A percentile compares a stretch with the other conserved stretches of the same genome.
Evolutionary conservation across 2,888 invertebrate species (phyloP).

Genomic region (Automeris io): DNA sequence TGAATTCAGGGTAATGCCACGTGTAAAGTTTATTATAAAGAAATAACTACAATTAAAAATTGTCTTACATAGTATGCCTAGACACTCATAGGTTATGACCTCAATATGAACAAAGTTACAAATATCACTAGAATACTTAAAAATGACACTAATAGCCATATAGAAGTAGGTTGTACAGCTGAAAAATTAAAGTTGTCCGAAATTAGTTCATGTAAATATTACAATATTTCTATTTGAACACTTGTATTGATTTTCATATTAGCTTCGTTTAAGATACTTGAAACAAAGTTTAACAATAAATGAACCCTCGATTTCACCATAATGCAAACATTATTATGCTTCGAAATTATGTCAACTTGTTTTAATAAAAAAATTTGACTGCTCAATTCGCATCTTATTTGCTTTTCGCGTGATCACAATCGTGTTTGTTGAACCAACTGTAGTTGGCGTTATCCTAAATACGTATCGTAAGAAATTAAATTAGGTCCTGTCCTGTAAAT

Average conservation of each 20-base stretch:
- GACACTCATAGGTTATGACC: conserved; percentile 12
- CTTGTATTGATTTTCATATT: conserved; percentile 23
- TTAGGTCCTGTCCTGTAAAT: too few relatives aligned
- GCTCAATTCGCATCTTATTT: too few relatives aligned
- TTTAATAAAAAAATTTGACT: too few relatives aligned
- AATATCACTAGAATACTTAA: conserved; percentile 1
- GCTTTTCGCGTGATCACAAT: too few relatives aligned
- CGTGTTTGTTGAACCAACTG: too few relatives aligned
- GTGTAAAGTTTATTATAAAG: not conserved
- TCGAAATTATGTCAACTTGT: conserved; percentile 10
- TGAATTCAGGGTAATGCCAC: not conserved
- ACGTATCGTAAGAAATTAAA: too few relatives aligned
- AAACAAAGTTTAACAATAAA: conserved; percentile 3
- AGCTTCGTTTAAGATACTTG: conserved; percentile 10
- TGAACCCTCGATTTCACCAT: conserved; percentile 15
- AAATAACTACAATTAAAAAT: not conserved
- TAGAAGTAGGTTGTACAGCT: not conserved
- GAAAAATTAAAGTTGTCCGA: conserved; percentile 17
- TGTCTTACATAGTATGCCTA: not conserved
- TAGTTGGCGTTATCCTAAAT: too few relatives aligned
- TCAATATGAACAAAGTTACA: conserved; percentile 10
- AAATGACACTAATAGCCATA: conserved; percentile 1
- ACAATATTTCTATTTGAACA: conserved; percentile 18
- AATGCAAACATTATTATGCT: conserved; percentile 8
- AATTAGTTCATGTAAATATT: conserved; percentile 33